phyloP scores from a whole-genome alignment of 1,140 invertebrate genomes.

The Oreohelix idahoensis region DNA sequence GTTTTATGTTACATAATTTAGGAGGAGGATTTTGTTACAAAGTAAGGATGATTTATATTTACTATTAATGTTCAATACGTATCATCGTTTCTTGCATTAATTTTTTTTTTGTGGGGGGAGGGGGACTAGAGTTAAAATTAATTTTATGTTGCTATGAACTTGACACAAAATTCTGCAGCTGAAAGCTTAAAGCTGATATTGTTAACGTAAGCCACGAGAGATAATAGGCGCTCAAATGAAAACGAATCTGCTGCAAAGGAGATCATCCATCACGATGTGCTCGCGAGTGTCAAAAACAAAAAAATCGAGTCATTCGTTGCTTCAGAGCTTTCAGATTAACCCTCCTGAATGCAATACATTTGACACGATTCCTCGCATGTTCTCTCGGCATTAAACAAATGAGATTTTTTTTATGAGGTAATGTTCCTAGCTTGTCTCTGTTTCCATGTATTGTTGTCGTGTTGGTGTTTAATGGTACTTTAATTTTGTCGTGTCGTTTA shows the following conservation, averaged over 20 bases:
- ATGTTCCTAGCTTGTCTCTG: neutral
- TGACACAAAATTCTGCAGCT: too few species aligned
- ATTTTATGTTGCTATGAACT: too few species aligned
- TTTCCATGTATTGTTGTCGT: neutral
- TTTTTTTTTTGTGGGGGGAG: too few species aligned
- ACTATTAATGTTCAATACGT: too few species aligned
- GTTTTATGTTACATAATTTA: too few species aligned
- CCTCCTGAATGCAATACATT: neutral
- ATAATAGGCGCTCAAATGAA: neutral
- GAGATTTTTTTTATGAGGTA: neutral
- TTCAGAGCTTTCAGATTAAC: neutral
- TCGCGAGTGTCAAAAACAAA: neutral
- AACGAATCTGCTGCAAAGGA: neutral
- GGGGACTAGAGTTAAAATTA: too few species aligned
- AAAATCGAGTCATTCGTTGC: neutral
- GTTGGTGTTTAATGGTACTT: neutral
- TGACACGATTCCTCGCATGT: neutral
- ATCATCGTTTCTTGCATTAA: too few species aligned
- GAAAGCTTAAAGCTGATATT: too few species aligned
- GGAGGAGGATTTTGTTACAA: too few species aligned
- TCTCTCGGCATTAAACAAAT: neutral
- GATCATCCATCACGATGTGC: neutral
- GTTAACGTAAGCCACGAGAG: too few species aligned
- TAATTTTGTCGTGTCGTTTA: slow-evolving; percentile 16
- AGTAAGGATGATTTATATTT: too few species aligned